Percentiles rank a stretch among this genome's conserved stretches.
Conservation (phyloP, 2,113 vertebrate species). For the Mirounga angustirostris region DNA sequence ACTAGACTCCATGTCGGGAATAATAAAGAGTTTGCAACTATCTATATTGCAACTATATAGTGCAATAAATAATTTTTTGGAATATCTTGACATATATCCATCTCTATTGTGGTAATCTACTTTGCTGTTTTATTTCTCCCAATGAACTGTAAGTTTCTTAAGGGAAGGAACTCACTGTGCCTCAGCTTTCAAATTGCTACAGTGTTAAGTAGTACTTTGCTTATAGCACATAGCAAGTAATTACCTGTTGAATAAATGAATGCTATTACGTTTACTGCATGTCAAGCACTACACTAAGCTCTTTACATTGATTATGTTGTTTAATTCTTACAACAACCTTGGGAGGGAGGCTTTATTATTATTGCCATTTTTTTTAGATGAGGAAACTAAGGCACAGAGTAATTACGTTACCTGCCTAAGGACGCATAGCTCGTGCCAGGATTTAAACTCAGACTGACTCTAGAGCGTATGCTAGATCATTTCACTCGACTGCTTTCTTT, state of each 20-base stretch:
- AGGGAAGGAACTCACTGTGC: neutral
- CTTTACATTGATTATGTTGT: neutral
- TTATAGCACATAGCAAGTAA: neutral
- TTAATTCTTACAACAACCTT: conserved; percentile 21
- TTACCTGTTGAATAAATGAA: conserved; percentile 38
- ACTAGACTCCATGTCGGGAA: neutral
- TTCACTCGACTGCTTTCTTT: neutral
- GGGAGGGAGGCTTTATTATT: neutral
- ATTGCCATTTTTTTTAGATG: neutral
- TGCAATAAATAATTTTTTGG: conserved; percentile 8
- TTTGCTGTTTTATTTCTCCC: neutral
- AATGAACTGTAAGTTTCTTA: neutral
- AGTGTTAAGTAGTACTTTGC: neutral
- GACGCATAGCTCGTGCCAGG: neutral
- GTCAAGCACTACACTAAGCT: neutral
- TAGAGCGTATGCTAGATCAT: neutral
- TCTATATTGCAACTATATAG: neutral
- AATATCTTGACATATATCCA: neutral
- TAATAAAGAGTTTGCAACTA: neutral
- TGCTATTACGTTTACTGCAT: conserved; percentile 8
- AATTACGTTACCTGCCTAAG: conserved; percentile 5
- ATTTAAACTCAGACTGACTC: neutral
- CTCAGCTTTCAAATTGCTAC: neutral
- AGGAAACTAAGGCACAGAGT: conserved; percentile 31
- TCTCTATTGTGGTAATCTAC: neutral